Percentiles rank a stretch among this genome's conserved stretches.
phyloP scores from a whole-genome alignment of 2,888 invertebrate species.

The Ectemnius continuus region DNA sequence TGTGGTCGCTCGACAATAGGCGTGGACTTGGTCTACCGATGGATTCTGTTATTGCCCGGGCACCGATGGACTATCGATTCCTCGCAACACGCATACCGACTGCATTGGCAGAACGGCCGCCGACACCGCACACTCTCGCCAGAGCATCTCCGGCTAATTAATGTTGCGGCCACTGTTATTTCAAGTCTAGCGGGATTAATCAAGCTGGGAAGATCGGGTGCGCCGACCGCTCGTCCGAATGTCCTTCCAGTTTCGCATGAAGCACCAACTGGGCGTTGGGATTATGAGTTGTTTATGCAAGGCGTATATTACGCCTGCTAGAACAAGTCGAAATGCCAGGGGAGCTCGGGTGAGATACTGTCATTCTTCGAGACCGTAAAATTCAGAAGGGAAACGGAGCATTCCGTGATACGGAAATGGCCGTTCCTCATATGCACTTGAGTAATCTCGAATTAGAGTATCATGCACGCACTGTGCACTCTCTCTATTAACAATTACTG shows the following conservation, averaged over 20 bases:
- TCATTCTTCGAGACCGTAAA: neutral
- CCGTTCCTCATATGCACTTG: neutral
- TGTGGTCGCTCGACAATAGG: no score
- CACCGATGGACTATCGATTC: no score
- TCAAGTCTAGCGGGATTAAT: constrained; percentile 21
- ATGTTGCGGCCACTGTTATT: constrained; percentile 4
- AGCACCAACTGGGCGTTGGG: constrained; percentile 32
- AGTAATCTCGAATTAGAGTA: no score
- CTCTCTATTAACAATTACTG: no score
- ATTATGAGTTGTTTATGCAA: constrained; percentile 39
- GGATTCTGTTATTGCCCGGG: no score
- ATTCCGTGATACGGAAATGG: neutral
- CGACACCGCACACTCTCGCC: no score
- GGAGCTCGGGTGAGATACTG: neutral
- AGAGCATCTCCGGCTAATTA: neutral
- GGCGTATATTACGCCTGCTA: neutral
- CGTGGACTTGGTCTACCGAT: no score
- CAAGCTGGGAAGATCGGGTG: neutral
- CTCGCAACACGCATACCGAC: no score
- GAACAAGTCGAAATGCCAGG: neutral
- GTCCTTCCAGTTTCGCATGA: constrained; percentile 9
- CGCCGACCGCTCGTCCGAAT: neutral
- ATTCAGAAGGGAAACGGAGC: neutral
- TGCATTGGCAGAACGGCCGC: no score
- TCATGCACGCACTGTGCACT: no score